Evolutionary conservation across 2,113 vertebrate genomes (phyloP).

Genomic region (Cyprinus carpio): DNA sequence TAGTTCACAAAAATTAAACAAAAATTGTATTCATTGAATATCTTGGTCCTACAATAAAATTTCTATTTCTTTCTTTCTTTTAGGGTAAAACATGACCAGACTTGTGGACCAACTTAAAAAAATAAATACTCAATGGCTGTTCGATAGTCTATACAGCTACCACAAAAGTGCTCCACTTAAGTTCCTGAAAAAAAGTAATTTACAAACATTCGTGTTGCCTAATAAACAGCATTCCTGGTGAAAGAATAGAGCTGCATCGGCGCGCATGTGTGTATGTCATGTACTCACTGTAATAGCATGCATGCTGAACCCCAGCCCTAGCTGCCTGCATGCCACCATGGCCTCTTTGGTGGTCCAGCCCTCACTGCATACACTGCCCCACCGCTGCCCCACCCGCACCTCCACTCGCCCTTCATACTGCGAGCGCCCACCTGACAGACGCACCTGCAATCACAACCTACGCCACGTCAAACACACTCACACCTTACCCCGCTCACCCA

Average conservation of each 20-base stretch:
- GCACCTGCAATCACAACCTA: slow-evolving; percentile 76
- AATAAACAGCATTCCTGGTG: slow-evolving; percentile 5
- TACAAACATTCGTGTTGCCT: background rate
- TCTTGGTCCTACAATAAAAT: background rate
- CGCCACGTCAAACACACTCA: slow-evolving; percentile 37
- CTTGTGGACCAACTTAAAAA: background rate
- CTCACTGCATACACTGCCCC: slow-evolving; percentile 85
- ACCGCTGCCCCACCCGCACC: slow-evolving; percentile 82
- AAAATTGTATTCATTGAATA: background rate
- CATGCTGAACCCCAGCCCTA: slow-evolving; percentile 86
- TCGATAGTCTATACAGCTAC: background rate
- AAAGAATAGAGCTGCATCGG: background rate
- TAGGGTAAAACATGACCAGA: background rate
- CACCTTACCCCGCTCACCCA: background rate
- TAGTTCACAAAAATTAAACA: too few species aligned
- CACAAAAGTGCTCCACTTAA: background rate
- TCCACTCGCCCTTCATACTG: slow-evolving; percentile 83
- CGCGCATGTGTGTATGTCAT: slow-evolving; percentile 35
- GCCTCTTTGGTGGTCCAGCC: slow-evolving; percentile 86
- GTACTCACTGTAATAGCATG: slow-evolving; percentile 86
- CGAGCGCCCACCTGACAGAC: slow-evolving; percentile 80
- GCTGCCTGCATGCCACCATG: slow-evolving; percentile 87
- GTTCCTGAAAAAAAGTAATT: background rate
- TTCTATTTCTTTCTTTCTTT: background rate
- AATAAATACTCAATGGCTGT: background rate